Conservation (phyloP, 2,888 invertebrate species). For the Panopea generosa region DNA sequence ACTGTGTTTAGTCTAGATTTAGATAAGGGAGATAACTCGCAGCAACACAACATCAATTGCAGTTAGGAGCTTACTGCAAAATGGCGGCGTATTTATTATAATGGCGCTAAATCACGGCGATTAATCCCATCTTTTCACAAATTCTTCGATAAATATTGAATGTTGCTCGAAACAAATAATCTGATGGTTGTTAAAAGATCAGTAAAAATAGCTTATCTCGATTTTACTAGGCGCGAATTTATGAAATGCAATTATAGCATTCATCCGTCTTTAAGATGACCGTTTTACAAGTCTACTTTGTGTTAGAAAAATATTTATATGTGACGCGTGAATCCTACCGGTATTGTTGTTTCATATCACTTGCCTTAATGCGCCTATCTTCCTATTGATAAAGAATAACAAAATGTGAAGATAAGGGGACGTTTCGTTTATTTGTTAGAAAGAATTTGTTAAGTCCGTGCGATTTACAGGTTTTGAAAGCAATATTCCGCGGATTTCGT, state of each 20-base stretch:
- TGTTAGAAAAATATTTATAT: constrained; percentile 7
- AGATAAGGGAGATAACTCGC: constrained; percentile 25
- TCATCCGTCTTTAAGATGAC: not conserved
- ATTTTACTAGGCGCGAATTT: not conserved
- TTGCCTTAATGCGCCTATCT: constrained; percentile 1
- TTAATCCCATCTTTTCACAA: no score
- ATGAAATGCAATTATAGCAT: not conserved
- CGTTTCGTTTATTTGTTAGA: no score
- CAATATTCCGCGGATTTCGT: no score
- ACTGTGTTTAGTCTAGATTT: constrained; percentile 22
- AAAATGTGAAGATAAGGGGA: no score
- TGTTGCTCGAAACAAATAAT: not conserved
- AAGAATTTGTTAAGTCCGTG: no score
- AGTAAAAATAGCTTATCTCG: not conserved
- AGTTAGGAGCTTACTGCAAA: constrained; percentile 17
- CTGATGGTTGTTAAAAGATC: not conserved
- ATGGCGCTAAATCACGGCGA: no score
- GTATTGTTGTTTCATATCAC: not conserved
- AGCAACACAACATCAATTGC: constrained; percentile 20
- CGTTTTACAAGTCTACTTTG: not conserved
- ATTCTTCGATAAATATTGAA: constrained; percentile 1
- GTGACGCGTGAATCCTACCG: constrained; percentile 3
- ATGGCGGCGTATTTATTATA: constrained; percentile 7
- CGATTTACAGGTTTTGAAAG: no score
- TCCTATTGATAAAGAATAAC: not conserved